Percentiles rank a stretch among this genome's conserved stretches.
These are phyloP conservation scores for Loxodonta africana DNA, from an alignment of 2,113 vertebrate species.

Conservation along the genomic window DNA sequence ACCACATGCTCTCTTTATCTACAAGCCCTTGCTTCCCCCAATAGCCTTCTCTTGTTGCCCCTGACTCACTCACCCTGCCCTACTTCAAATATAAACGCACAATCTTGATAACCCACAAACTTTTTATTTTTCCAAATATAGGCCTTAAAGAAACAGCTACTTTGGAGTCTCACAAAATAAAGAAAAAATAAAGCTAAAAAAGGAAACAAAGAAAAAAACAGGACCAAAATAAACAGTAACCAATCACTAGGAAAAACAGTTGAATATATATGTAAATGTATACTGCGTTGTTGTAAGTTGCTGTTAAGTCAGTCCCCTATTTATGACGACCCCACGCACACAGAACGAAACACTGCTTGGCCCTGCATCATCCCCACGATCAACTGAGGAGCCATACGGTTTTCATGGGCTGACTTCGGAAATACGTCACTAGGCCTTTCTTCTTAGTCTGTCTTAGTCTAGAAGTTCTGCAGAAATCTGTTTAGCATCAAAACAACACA, in stretches of 20 bases:
- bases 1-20: not conserved
- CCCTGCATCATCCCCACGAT: not conserved
- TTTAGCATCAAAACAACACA: not conserved
- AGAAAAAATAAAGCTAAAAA: not conserved
- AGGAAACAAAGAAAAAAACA: not conserved
- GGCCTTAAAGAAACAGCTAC: not conserved
- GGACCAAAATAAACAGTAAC: slow-evolving; percentile 34
- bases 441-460: not conserved
- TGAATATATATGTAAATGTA: not conserved
- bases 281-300: too few relatives aligned
- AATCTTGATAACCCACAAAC: not conserved
- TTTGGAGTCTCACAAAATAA: not conserved
- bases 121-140: not conserved
- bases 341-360: not conserved
- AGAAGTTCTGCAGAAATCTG: not conserved
- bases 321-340: not conserved
- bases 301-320: too few relatives aligned
- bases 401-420: not conserved
- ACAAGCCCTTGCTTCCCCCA: not conserved
- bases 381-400: not conserved
- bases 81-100: not conserved
- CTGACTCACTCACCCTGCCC: not conserved
- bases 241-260: not conserved
- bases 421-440: not conserved
- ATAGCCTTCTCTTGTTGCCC: not conserved